Evolutionary conservation across 2,797 vertebrate species (phyloP), one percentile per base, ranked within the genome.

Genomic region (Anabas testudineus): DNA sequence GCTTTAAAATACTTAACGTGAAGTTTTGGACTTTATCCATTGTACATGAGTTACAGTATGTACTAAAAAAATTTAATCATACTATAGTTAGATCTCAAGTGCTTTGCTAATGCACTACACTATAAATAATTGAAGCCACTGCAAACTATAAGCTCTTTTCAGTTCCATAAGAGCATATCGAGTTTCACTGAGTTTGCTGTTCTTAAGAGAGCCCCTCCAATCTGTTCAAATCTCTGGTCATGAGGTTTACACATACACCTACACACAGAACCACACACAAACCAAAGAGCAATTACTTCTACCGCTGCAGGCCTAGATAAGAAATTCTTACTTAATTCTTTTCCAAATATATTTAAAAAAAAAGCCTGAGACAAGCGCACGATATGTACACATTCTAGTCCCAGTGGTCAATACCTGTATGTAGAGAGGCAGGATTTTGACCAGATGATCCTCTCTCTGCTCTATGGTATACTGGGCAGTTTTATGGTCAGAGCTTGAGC

Each of bases 321-420:
- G 8, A 60, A 56, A 56, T 30, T 30, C 28, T 30, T 30, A 34
- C 34, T 41, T 6, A 1, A 18, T 59, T 32, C 22, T 0, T 53
- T 34, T 46, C 54, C 19, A 32, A 51, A 15, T 51, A 4, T 60
- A 73, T n/a, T n/a, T 64, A 14, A 70, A 56, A 76, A 5, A 7
- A 3, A 28, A 12, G 58, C 68, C 77, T 45, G 36, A 53, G 28
- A 68, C 3, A 77, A 7, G 19, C 6, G 6, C 32, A 60, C 10
- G 60, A 30, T 39, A 2, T 12, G 18, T 1, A 15, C 21, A 34
- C 8, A 10, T 18, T 19, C 5, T 41, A 63, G 21, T 51, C 41
- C 10, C 16, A 39, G 42, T 42, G 37, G 18, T 56, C 1, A 57
- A 24, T 86, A 95, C 94, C 94, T 95, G 87, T 71, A 94, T 88